Evolutionary conservation across 2,888 invertebrate genomes (phyloP).

Genomic region (Dynastes hyllus): DNA sequence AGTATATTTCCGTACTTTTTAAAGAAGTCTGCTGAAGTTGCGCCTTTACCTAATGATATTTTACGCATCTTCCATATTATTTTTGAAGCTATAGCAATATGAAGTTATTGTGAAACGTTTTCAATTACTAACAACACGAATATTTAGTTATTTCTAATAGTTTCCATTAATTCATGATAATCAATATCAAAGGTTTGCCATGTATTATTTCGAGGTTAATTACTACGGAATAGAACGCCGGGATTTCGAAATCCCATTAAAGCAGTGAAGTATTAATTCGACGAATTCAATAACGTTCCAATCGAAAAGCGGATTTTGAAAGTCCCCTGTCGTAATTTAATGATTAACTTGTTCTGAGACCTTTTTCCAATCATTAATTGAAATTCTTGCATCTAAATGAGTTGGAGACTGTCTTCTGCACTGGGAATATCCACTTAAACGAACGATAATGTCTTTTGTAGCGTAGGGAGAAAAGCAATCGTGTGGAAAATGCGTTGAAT

Average conservation of each 20-base stretch:
- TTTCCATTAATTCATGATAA: background rate
- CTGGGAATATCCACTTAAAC: slow-evolving; percentile 13
- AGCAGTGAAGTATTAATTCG: background rate
- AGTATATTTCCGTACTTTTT: no score
- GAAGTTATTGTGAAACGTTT: no score
- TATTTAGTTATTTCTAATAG: background rate
- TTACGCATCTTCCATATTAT: no score
- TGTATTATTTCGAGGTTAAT: slow-evolving; percentile 4
- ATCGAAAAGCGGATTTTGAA: slow-evolving; percentile 15
- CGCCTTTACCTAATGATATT: no score
- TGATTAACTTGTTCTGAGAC: slow-evolving; percentile 9
- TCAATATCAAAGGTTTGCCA: no score
- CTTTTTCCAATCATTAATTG: slow-evolving; percentile 10
- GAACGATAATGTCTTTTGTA: slow-evolving; percentile 19
- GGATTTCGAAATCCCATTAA: slow-evolving; percentile 11
- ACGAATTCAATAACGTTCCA: slow-evolving; percentile 22
- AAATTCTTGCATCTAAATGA: slow-evolving; percentile 21
- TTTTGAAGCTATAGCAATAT: no score
- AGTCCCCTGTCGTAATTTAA: background rate
- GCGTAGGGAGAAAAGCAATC: background rate
- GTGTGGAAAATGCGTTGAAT: slow-evolving; percentile 5
- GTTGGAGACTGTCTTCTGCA: slow-evolving; percentile 12
- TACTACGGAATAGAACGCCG: slow-evolving; percentile 3
- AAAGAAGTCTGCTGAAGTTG: no score
- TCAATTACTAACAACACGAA: background rate